These are phyloP conservation scores for Coelinius sp. DNA, from an alignment of 2,888 invertebrate genomes.

Conservation along the genomic window DNA sequence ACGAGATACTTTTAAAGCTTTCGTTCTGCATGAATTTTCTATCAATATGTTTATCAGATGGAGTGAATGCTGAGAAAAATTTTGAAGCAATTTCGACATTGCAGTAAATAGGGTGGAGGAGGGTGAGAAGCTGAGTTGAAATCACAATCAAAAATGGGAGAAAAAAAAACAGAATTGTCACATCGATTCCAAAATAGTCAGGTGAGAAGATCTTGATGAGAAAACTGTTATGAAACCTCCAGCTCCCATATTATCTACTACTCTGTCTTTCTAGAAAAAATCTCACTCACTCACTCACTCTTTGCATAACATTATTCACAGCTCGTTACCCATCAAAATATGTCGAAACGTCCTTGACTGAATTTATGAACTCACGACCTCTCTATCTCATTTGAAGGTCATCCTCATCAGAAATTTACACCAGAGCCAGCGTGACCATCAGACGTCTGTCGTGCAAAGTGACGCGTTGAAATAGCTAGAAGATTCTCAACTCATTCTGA, in stretches of 20 bases:
- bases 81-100: too few relatives aligned
- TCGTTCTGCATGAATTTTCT: not conserved
- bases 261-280: not conserved
- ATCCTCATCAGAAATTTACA: not conserved
- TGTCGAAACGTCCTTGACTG: not conserved
- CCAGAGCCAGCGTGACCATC: slow-evolving; percentile 2
- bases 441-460: not conserved
- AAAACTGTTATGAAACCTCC: not conserved
- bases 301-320: not conserved
- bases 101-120: not conserved
- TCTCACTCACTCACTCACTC: too few relatives aligned
- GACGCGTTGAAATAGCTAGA: not conserved
- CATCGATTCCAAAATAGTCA: too few relatives aligned
- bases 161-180: not conserved
- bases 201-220: too few relatives aligned
- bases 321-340: not conserved
- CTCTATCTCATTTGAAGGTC: not conserved
- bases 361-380: not conserved
- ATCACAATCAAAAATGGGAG: not conserved
- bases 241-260: not conserved
- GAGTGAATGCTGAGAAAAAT: not conserved
- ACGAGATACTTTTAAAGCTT: too few relatives aligned
- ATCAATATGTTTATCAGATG: not conserved
- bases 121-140: not conserved
- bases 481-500: not conserved